phyloP scores from a whole-genome alignment of 1,140 invertebrate genomes.

The Stegodyphus mimosarum region DNA sequence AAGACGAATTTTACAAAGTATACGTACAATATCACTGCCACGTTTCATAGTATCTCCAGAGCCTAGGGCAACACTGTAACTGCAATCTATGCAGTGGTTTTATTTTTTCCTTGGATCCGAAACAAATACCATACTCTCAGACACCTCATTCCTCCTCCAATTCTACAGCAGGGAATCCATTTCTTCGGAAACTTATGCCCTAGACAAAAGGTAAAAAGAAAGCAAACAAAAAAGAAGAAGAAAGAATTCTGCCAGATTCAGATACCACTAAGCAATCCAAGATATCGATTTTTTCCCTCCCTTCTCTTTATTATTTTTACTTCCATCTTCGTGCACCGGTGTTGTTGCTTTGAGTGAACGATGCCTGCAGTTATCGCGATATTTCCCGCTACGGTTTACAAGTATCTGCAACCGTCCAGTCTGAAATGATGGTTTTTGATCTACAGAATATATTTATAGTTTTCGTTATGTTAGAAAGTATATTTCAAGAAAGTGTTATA shows the following conservation, averaged over 20 bases:
- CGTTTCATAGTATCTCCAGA: neutral
- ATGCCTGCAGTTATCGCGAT: slow-evolving; percentile 3
- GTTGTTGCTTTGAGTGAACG: neutral
- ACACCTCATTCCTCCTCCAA: neutral
- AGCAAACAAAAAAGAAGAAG: neutral
- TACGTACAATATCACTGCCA: too few relatives aligned
- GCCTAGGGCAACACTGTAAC: neutral
- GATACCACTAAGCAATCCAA: neutral
- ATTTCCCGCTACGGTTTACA: neutral
- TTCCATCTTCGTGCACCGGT: neutral
- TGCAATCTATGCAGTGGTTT: neutral
- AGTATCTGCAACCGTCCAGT: too few relatives aligned
- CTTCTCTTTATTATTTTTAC: neutral
- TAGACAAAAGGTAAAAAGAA: neutral
- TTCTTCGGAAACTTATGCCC: neutral
- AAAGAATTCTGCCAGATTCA: slow-evolving; percentile 5
- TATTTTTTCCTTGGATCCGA: neutral
- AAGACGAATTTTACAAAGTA: too few relatives aligned
- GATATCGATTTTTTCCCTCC: neutral
- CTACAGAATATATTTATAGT: too few relatives aligned
- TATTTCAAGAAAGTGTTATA: too few relatives aligned
- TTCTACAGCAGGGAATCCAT: neutral
- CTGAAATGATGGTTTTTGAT: too few relatives aligned
- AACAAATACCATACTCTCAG: neutral
- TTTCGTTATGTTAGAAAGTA: too few relatives aligned